phyloP scores from a whole-genome alignment of 2,113 vertebrate genomes.

The Grammomys surdaster region DNA sequence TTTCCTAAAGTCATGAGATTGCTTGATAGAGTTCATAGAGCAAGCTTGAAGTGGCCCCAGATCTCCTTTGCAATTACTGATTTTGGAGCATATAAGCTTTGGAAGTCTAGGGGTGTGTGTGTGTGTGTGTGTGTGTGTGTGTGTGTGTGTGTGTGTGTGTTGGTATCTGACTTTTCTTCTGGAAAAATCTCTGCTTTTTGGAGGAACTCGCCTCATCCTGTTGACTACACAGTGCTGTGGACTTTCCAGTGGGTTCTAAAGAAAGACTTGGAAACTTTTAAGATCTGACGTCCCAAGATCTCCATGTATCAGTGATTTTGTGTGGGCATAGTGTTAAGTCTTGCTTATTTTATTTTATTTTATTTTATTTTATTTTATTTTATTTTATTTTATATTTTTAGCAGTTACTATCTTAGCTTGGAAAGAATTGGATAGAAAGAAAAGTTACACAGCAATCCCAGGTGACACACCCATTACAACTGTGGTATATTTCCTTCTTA shows the following conservation, averaged over 20 bases:
- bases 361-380: neutral
- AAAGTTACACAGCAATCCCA: neutral
- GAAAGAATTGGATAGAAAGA: neutral
- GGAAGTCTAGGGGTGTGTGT: neutral
- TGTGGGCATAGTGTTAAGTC: neutral
- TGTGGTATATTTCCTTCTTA: neutral
- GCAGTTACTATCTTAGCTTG: constrained; percentile 4
- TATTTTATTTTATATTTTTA: too few relatives aligned
- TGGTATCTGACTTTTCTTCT: neutral
- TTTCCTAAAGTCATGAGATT: neutral
- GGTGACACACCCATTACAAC: neutral
- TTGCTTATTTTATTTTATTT: neutral
- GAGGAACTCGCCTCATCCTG: neutral
- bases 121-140: too few relatives aligned
- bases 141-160: too few relatives aligned
- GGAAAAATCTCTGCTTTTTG: neutral
- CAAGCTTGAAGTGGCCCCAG: neutral
- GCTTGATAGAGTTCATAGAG: neutral
- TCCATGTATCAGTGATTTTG: neutral
- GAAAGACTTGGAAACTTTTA: neutral
- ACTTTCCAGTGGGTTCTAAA: neutral
- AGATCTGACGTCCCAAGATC: neutral
- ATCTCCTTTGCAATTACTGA: neutral
- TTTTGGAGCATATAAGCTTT: neutral
- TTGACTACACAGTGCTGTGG: neutral